phyloP scores from a whole-genome alignment of 2,113 vertebrate genomes.

The Lophius piscatorius region DNA sequence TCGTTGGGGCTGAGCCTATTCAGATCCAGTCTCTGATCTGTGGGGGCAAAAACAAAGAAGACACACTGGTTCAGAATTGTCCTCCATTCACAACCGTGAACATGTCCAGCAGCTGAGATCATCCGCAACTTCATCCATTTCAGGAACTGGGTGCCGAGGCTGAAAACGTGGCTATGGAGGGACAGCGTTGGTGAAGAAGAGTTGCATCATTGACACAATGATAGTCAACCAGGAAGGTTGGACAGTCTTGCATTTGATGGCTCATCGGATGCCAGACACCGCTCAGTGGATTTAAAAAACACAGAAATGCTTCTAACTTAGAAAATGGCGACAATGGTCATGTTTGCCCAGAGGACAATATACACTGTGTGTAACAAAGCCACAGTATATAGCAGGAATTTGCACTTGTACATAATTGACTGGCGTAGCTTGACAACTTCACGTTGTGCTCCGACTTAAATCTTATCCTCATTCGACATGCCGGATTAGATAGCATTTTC shows the following conservation, averaged over 20 bases:
- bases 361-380: too few relatives aligned
- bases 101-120: background rate
- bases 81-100: background rate
- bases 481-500: too few relatives aligned
- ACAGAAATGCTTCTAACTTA: too few relatives aligned
- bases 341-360: too few relatives aligned
- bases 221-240: slow-evolving; percentile 2
- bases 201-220: background rate
- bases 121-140: slow-evolving; percentile 4
- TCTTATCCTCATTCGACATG: too few relatives aligned
- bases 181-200: background rate
- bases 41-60: slow-evolving; percentile 12
- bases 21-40: slow-evolving; percentile 95
- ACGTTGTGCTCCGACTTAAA: too few relatives aligned
- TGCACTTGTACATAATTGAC: slow-evolving; percentile 1
- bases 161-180: background rate
- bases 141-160: background rate
- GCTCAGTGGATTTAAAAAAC: background rate
- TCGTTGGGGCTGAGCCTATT: slow-evolving; percentile 96
- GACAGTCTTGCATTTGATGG: background rate
- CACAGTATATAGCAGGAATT: too few relatives aligned
- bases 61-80: background rate
- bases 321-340: too few relatives aligned
- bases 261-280: background rate
- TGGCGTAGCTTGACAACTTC: too few relatives aligned